Percentiles rank a stretch among this genome's conserved stretches.
These are phyloP conservation scores for Scrobipalpa atriplicella DNA, from an alignment of 2,888 invertebrate species.

Conservation along the genomic window DNA sequence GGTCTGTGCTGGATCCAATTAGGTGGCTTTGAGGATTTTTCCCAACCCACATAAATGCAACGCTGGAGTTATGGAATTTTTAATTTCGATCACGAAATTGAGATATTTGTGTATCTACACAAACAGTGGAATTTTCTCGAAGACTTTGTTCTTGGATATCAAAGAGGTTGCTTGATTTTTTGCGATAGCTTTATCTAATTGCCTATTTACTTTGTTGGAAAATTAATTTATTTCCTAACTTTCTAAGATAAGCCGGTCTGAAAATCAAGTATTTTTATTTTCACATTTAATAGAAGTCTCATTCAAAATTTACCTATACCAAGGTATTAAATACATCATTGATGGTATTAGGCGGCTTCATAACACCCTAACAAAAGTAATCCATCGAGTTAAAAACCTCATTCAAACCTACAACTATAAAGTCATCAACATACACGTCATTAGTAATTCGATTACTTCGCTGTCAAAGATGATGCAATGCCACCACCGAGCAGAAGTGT, in stretches of 20 bases:
- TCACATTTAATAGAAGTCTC: too few species aligned
- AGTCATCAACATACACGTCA: not conserved
- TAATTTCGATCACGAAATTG: conserved; percentile 63
- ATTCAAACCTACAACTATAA: not conserved
- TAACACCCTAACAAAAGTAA: too few species aligned
- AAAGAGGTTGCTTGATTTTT: conserved; percentile 15
- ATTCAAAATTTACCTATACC: too few species aligned
- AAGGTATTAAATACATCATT: too few species aligned
- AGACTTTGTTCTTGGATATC: conserved; percentile 22
- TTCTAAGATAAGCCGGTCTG: not conserved
- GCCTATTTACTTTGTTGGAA: not conserved
- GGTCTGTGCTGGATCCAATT: conserved; percentile 81
- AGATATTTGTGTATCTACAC: conserved; percentile 31
- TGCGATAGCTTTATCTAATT: conserved; percentile 3
- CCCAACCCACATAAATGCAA: conserved; percentile 60
- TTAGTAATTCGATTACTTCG: not conserved
- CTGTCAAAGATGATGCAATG: not conserved
- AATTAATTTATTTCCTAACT: not conserved
- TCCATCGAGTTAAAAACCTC: too few species aligned
- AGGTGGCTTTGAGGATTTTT: conserved; percentile 79
- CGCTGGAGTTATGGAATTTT: conserved; percentile 78
- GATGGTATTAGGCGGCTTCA: too few species aligned
- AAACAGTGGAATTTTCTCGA: conserved; percentile 1
- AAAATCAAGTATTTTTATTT: too few species aligned
- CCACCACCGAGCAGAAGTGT: not conserved